A percentile compares a stretch with the other conserved stretches of the same genome.
Conservation (phyloP, 2,888 invertebrate genomes). For the Calameuta idolon region DNA sequence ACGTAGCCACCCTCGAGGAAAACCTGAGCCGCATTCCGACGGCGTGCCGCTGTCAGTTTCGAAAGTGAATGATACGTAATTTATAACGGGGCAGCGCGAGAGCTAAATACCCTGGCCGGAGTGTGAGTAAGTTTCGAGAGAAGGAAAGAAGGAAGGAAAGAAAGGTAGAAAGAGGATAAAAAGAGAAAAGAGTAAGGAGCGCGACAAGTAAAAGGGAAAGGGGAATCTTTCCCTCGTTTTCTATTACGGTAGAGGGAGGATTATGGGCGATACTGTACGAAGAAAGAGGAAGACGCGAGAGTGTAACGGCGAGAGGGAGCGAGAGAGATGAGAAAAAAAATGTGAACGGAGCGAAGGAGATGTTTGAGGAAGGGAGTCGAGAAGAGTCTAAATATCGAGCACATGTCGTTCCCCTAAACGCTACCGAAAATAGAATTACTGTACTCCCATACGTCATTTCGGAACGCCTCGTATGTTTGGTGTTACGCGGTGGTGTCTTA, state of each 20-base stretch:
- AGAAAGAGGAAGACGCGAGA: constrained; percentile 17
- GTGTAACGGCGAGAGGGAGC: neutral
- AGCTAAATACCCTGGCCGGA: constrained; percentile 42
- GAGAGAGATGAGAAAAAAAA: neutral
- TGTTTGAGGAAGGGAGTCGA: constrained; percentile 24
- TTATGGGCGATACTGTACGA: neutral
- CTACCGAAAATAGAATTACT: constrained; percentile 57
- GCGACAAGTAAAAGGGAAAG: constrained; percentile 18
- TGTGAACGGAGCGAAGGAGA: constrained; percentile 13
- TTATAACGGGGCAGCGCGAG: constrained; percentile 52
- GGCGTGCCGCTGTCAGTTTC: constrained; percentile 51
- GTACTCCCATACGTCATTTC: constrained; percentile 60
- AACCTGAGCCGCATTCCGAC: constrained; percentile 36
- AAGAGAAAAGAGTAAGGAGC: constrained; percentile 10
- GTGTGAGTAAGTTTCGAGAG: constrained; percentile 4
- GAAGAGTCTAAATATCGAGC: constrained; percentile 60
- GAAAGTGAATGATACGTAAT: constrained; percentile 63
- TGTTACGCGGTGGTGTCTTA: constrained; percentile 42
- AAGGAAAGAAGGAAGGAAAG: constrained; percentile 18
- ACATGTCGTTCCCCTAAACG: constrained; percentile 54
- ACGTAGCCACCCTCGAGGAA: constrained; percentile 14
- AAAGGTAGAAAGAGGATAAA: constrained; percentile 16
- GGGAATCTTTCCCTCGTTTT: constrained; percentile 8
- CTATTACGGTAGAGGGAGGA: neutral
- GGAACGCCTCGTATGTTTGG: constrained; percentile 41